Base-by-base conservation (phyloP, 2,888 invertebrate genomes). In the Cephus sareptanus region DNA sequence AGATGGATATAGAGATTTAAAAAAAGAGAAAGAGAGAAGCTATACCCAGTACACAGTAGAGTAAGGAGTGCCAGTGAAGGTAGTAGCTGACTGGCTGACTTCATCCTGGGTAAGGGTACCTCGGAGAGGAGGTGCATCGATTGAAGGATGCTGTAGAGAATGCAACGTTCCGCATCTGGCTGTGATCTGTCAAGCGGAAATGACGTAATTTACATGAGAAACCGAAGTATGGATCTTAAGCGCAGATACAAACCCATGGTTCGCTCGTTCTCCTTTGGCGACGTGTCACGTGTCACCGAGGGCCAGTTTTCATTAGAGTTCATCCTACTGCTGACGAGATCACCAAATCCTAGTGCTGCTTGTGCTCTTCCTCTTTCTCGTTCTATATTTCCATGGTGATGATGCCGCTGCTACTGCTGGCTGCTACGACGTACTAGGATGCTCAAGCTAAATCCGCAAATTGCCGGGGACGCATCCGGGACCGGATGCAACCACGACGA, bases 141-240 rank as follows among this genome's bases (percentile, higher is more conserved):
- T 85, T 83, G 80, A 75, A 76, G 79, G 75, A 80, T 79, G 79
- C 79, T 78, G 83, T 83, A 81, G 83, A 81, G 83, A 82, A 85
- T 82, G 84, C 83, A 87, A 83, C 86, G 84, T 85, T 87, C 84
- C 87, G 83, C 83, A 85, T 87, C 86, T 85, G 87, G 83, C 87
- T 88, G 86, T 87, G 88, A 88, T 88, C 88, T 87, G 87, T 86
- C 88, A 88, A 85, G 83, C 87, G 87, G 87, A 88, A 88, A 88
- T 88, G 87, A 86, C 88, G 88, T 88, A 88, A 88, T 88, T 88
- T 88, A 87, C 88, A 88, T 88, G 88, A 88, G 88, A 85, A 88
- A 88, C 87, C 86, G 85, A 81, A 83, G 84, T 82, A 83, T 84
- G 83, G 83, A 84, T 85, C 85, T 82, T 82, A 79, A 84, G 84